phyloP scores from a whole-genome alignment of 1,140 invertebrate species.

The Sweltsa coloradensis region DNA sequence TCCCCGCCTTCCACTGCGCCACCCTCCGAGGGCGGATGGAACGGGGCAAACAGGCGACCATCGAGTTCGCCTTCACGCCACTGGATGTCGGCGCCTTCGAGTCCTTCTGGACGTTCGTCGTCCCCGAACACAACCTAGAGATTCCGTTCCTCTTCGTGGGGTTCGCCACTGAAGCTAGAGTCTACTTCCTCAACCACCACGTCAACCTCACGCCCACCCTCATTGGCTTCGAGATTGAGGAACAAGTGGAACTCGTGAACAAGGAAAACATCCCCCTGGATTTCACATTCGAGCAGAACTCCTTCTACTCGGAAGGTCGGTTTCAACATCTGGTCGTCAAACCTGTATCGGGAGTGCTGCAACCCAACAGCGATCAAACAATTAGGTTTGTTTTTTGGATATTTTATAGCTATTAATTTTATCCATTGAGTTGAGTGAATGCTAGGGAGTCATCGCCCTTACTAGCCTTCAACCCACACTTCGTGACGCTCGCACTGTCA shows the following conservation, averaged over 20 bases:
- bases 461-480: too few species aligned
- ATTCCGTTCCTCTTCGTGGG: conserved; percentile 29
- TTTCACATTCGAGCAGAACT: conserved; percentile 24
- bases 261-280: conserved; percentile 25
- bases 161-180: conserved; percentile 27
- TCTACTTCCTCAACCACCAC: conserved; percentile 23
- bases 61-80: conserved; percentile 28
- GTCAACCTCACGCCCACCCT: conserved; percentile 27
- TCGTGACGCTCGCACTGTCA: too few species aligned
- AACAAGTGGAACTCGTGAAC: conserved; percentile 24
- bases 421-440: not conserved
- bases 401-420: conserved; percentile 2
- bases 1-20: conserved; percentile 28
- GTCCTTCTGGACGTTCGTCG: conserved; percentile 31
- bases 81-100: conserved; percentile 28
- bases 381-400: conserved; percentile 19
- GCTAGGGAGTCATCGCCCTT: too few species aligned
- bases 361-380: conserved; percentile 20
- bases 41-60: conserved; percentile 24
- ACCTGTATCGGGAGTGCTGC: conserved; percentile 26
- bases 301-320: conserved; percentile 26
- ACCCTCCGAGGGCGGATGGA: conserved; percentile 23
- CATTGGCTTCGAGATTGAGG: conserved; percentile 19
- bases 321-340: conserved; percentile 23
- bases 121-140: conserved; percentile 27